A percentile compares a stretch with the other conserved stretches of the same genome.
phyloP scores from a whole-genome alignment of 2,797 vertebrate species.

The Chaenodraco wilsoni region DNA sequence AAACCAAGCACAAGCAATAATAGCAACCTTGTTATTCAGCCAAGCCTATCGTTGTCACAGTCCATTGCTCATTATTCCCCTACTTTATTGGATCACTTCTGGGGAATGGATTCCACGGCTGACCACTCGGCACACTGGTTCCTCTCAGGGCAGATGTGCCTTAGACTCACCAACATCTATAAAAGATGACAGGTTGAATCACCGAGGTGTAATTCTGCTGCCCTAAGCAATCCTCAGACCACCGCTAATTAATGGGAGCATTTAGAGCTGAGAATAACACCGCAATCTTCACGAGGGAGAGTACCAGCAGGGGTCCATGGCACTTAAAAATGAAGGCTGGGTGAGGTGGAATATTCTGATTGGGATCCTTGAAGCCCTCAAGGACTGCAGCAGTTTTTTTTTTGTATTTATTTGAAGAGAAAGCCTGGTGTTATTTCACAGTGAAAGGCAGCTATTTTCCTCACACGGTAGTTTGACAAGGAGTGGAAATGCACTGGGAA shows the following conservation, averaged over 20 bases:
- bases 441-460: slow-evolving; percentile 62
- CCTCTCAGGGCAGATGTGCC: slow-evolving; percentile 47
- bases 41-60: slow-evolving; percentile 52
- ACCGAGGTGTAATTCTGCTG: slow-evolving; percentile 51
- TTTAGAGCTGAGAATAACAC: slow-evolving; percentile 44
- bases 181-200: slow-evolving; percentile 64
- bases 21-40: slow-evolving; percentile 59
- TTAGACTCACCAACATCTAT: slow-evolving; percentile 52
- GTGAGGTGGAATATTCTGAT: slow-evolving; percentile 30
- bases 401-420: slow-evolving; percentile 22
- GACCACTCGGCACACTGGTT: slow-evolving; percentile 40
- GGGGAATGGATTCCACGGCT: slow-evolving; percentile 52
- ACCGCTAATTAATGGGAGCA: slow-evolving; percentile 62
- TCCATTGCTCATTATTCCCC: slow-evolving; percentile 55
- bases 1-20: slow-evolving; percentile 37
- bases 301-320: background rate
- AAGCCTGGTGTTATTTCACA: slow-evolving; percentile 38
- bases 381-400: background rate
- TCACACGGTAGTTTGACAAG: slow-evolving; percentile 59
- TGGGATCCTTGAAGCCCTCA: slow-evolving; percentile 21
- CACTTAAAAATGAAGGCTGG: slow-evolving; percentile 42
- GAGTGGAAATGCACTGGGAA: slow-evolving; percentile 52
- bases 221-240: slow-evolving; percentile 48
- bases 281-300: slow-evolving; percentile 8
- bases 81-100: slow-evolving; percentile 57